These are phyloP conservation scores for Brachionus rubens DNA, from an alignment of 1,140 invertebrate genomes.

Conservation along the genomic window DNA sequence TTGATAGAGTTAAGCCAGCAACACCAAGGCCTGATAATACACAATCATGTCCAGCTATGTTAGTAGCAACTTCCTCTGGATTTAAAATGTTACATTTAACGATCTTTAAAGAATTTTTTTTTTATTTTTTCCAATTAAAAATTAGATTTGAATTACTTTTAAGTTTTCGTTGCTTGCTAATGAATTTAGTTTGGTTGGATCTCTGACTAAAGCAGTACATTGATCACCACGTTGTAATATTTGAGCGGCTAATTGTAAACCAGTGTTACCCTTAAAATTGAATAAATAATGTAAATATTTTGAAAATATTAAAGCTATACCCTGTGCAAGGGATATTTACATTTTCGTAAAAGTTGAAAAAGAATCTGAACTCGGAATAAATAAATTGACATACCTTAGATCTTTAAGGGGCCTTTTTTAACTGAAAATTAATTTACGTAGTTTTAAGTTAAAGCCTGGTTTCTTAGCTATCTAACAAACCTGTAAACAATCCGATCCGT, in stretches of 20 bases:
- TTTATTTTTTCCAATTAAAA: background rate
- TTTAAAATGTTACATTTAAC: constrained; percentile 51
- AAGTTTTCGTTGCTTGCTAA: constrained; percentile 18
- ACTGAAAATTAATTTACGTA: too few relatives aligned
- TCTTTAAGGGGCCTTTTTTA: background rate
- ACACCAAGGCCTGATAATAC: constrained; percentile 52
- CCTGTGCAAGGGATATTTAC: too few relatives aligned
- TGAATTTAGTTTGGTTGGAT: constrained; percentile 48
- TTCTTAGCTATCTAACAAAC: too few relatives aligned
- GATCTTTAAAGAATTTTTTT: constrained; percentile 45
- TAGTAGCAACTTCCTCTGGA: constrained; percentile 47
- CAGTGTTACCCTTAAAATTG: constrained; percentile 55
- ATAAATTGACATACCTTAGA: background rate
- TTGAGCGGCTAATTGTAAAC: constrained; percentile 53
- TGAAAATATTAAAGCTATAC: too few relatives aligned
- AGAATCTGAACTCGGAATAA: too few relatives aligned
- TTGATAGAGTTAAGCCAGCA: constrained; percentile 11
- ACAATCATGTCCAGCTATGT: constrained; percentile 49
- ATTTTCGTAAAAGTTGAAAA: background rate
- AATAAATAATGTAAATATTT: too few relatives aligned
- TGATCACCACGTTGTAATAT: constrained; percentile 53
- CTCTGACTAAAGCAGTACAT: constrained; percentile 55
- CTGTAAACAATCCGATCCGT: too few relatives aligned
- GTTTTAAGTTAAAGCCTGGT: too few relatives aligned
- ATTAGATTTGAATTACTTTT: background rate